Percentiles rank a stretch among this genome's conserved stretches.
Evolutionary conservation across 2,113 vertebrate genomes (phyloP).

Genomic region (Emydocephalus ijimae): DNA sequence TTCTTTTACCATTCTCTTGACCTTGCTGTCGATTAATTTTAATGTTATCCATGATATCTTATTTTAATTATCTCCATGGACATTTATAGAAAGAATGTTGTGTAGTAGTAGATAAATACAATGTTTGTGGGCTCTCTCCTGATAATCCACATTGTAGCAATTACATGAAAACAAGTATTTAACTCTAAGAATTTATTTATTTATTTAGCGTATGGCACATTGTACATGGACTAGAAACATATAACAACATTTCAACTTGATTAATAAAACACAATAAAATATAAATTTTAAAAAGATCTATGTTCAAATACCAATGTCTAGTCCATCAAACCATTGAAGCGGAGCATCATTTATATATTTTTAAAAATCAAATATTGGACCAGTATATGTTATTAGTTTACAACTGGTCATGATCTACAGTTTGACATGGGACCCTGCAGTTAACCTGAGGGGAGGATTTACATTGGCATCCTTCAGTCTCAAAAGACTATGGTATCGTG

Average conservation of each 20-base stretch:
- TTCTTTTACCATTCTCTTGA: background rate
- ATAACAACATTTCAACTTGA: too few species aligned
- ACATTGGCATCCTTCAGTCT: too few species aligned
- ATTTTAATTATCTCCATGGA: background rate
- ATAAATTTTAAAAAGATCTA: background rate
- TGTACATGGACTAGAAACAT: background rate
- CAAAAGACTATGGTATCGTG: too few species aligned
- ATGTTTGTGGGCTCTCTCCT: background rate
- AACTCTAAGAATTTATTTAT: background rate
- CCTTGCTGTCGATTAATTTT: background rate
- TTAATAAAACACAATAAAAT: background rate
- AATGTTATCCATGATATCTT: background rate
- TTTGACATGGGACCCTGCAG: background rate
- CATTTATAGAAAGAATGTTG: background rate
- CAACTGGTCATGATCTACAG: background rate
- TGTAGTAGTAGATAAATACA: background rate
- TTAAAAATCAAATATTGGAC: background rate
- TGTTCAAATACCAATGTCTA: background rate
- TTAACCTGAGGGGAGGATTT: background rate
- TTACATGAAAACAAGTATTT: background rate
- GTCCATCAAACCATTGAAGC: background rate
- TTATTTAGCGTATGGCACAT: background rate
- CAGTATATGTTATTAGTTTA: background rate
- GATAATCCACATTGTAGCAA: background rate
- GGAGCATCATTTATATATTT: background rate